A percentile compares a stretch with the other conserved stretches of the same genome.
phyloP scores from a whole-genome alignment of 2,888 invertebrate genomes.

The Lycocerus yunnanus region DNA sequence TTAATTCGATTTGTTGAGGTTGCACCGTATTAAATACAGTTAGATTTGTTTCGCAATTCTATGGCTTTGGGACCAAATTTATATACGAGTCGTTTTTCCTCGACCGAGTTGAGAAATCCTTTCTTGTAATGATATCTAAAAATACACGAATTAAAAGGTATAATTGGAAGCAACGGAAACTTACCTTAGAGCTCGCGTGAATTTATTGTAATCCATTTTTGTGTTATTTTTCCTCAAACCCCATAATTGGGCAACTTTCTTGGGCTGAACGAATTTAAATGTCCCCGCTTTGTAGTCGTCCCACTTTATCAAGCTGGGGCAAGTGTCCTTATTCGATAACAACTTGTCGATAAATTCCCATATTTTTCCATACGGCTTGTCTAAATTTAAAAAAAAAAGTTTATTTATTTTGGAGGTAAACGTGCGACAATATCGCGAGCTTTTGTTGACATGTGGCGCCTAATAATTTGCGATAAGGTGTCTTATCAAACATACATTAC shows the following conservation, averaged over 20 bases:
- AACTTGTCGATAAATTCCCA: slow-evolving; percentile 89
- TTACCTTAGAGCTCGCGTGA: slow-evolving; percentile 86
- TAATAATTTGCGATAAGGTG: background rate
- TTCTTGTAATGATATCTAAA: slow-evolving; percentile 79
- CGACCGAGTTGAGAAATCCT: slow-evolving; percentile 73
- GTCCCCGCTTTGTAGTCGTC: slow-evolving; percentile 82
- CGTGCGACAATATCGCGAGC: background rate
- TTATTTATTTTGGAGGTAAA: background rate
- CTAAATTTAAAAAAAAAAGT: slow-evolving; percentile 23
- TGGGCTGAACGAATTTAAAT: slow-evolving; percentile 86
- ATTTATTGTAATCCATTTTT: slow-evolving; percentile 91
- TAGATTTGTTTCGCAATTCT: slow-evolving; percentile 73
- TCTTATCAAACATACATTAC: background rate
- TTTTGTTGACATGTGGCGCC: background rate
- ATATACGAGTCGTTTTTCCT: slow-evolving; percentile 77
- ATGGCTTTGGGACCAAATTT: slow-evolving; percentile 82
- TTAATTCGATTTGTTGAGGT: too few relatives aligned
- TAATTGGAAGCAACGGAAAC: background rate
- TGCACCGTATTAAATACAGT: background rate
- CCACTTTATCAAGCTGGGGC: slow-evolving; percentile 86
- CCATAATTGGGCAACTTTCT: slow-evolving; percentile 86
- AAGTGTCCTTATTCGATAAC: slow-evolving; percentile 73
- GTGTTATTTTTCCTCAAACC: slow-evolving; percentile 83
- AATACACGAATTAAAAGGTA: background rate
- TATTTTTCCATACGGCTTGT: slow-evolving; percentile 54